These are phyloP conservation scores for Hylaeus volcanicus DNA, from an alignment of 1,140 invertebrate genomes.

Conservation along the genomic window DNA sequence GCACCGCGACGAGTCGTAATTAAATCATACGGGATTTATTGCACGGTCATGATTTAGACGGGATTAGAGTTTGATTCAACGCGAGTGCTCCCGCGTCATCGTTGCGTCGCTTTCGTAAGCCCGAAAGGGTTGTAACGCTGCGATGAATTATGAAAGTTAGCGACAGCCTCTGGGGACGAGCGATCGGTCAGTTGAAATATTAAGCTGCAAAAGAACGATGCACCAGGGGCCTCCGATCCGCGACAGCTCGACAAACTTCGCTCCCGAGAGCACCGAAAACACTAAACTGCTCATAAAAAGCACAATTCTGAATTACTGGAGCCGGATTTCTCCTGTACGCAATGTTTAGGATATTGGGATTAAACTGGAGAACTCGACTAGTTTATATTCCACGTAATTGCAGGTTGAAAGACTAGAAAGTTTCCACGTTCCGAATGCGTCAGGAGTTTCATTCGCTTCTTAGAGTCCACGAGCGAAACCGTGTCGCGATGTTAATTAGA, in stretches of 20 bases:
- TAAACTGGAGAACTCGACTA: too few relatives aligned
- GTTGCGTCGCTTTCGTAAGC: neutral
- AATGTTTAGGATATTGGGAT: too few relatives aligned
- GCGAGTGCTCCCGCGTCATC: neutral
- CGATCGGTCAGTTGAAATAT: conserved; percentile 57
- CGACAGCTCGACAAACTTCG: neutral
- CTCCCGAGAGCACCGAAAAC: neutral
- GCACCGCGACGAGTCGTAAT: conserved; percentile 48
- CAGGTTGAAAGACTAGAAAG: neutral
- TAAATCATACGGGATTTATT: conserved; percentile 59
- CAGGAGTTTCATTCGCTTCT: neutral
- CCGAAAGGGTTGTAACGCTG: conserved; percentile 8
- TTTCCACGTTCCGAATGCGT: neutral
- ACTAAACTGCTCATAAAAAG: too few relatives aligned
- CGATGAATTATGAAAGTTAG: conserved; percentile 60
- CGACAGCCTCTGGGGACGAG: conserved; percentile 43
- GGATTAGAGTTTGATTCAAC: conserved; percentile 58
- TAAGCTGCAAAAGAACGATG: conserved; percentile 38
- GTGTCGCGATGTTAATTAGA: conserved; percentile 34
- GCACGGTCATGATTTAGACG: conserved; percentile 49
- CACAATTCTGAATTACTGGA: too few relatives aligned
- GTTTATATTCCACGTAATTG: too few relatives aligned
- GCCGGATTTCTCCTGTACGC: too few relatives aligned
- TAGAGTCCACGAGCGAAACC: neutral
- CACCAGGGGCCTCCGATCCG: neutral